phyloP scores from a whole-genome alignment of 2,113 vertebrate genomes.

The Ifrita kowaldi region DNA sequence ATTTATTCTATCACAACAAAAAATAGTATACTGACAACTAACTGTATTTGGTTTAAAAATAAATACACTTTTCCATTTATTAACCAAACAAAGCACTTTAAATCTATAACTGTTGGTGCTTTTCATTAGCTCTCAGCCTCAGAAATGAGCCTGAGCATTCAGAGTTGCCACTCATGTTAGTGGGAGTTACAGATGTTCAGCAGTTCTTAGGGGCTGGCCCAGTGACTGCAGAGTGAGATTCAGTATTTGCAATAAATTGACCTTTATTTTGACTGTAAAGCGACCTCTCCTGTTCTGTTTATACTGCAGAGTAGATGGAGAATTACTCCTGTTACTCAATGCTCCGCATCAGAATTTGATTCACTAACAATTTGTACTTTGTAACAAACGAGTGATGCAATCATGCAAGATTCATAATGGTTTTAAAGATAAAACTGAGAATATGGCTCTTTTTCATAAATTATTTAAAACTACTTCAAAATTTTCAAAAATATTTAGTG shows the following conservation, averaged over 20 bases:
- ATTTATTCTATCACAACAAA: constrained; percentile 67
- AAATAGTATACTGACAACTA: constrained; percentile 47
- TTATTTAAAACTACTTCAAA: constrained; percentile 56
- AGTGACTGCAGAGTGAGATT: background rate
- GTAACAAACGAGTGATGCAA: background rate
- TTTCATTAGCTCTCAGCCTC: background rate
- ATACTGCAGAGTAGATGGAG: background rate
- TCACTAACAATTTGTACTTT: background rate
- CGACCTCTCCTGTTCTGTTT: background rate
- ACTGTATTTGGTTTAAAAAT: constrained; percentile 62
- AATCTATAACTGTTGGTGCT: background rate
- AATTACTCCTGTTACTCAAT: background rate
- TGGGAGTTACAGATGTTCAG: background rate
- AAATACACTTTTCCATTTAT: constrained; percentile 49
- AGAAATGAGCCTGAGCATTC: background rate
- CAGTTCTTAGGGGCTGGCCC: background rate
- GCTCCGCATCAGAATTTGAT: background rate
- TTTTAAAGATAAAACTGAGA: constrained; percentile 16
- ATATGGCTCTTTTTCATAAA: constrained; percentile 48
- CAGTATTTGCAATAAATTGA: background rate
- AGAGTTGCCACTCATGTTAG: background rate
- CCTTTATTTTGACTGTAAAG: background rate
- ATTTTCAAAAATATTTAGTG: constrained; percentile 67
- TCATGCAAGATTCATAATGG: background rate
- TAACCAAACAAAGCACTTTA: constrained; percentile 34